A percentile compares a stretch with the other conserved stretches of the same genome.
Conservation (phyloP, 2,888 invertebrate genomes). For the Drosophila quinaria region DNA sequence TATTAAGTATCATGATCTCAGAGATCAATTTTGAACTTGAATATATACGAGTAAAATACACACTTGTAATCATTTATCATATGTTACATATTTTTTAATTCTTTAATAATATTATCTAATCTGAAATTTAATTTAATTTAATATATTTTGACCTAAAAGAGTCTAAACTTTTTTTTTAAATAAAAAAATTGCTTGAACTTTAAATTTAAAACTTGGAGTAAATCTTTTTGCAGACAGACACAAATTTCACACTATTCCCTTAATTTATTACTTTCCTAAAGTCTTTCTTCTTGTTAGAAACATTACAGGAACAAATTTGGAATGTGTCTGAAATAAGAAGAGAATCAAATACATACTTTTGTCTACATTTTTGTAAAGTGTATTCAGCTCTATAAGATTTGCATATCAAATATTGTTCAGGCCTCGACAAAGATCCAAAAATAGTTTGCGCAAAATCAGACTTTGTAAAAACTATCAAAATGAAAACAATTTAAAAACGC, state of each 20-base stretch:
- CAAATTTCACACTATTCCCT: neutral
- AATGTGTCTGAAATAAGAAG: neutral
- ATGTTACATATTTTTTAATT: no score
- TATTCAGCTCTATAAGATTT: constrained; percentile 9
- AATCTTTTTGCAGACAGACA: neutral
- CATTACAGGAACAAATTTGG: constrained; percentile 2
- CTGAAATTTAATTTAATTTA: no score
- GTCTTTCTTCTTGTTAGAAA: neutral
- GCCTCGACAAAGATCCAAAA: constrained; percentile 35
- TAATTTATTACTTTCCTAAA: neutral
- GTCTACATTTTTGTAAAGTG: neutral
- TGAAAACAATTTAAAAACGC: constrained; percentile 47
- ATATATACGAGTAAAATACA: neutral
- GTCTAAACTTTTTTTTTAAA: no score
- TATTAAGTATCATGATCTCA: neutral
- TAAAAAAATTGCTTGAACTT: neutral
- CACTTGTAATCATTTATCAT: no score
- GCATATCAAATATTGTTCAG: constrained; percentile 6
- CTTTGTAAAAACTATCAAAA: constrained; percentile 6
- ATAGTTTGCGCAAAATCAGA: constrained; percentile 23
- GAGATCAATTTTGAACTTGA: neutral
- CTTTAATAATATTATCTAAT: no score
- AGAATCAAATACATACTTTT: constrained; percentile 5
- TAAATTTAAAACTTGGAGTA: neutral
- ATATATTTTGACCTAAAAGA: no score